Conservation (phyloP, 2,888 invertebrate species). For the Exephanes ischioxanthus region DNA sequence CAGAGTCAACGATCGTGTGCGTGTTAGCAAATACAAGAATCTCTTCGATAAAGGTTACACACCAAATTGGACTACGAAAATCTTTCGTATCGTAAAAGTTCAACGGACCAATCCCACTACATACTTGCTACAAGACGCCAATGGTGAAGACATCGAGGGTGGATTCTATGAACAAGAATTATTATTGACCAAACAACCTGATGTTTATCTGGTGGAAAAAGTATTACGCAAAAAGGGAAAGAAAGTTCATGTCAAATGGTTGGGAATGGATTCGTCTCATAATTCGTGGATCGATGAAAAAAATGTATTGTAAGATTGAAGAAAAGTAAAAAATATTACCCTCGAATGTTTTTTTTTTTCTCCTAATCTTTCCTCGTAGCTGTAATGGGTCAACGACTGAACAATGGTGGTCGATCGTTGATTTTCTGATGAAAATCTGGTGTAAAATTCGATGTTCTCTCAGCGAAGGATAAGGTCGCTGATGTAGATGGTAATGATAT, state of each 20-base stretch:
- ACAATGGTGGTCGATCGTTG: no score
- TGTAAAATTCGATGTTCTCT: no score
- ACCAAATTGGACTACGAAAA: conserved; percentile 5
- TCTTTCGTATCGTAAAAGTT: conserved; percentile 7
- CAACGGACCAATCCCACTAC: conserved; percentile 6
- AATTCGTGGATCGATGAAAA: conserved; percentile 46
- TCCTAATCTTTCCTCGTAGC: no score
- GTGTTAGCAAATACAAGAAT: conserved; percentile 9
- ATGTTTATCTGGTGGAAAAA: conserved; percentile 67
- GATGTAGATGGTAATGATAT: no score
- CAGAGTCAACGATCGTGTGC: neutral
- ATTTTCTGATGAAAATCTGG: no score
- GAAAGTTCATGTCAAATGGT: conserved; percentile 36
- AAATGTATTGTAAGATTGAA: neutral
- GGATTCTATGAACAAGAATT: conserved; percentile 79
- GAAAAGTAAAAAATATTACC: no score
- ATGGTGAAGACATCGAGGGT: conserved; percentile 73
- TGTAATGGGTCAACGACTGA: no score
- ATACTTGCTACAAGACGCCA: conserved; percentile 69
- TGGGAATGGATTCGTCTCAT: conserved; percentile 43
- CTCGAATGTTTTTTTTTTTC: no score
- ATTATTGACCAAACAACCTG: conserved; percentile 74
- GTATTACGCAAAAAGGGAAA: conserved; percentile 24
- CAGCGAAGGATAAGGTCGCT: no score
- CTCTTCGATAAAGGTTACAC: conserved; percentile 1